A percentile compares a stretch with the other conserved stretches of the same genome.
phyloP scores from a whole-genome alignment of 1,140 invertebrate species.

The Drosophila setifemur region DNA sequence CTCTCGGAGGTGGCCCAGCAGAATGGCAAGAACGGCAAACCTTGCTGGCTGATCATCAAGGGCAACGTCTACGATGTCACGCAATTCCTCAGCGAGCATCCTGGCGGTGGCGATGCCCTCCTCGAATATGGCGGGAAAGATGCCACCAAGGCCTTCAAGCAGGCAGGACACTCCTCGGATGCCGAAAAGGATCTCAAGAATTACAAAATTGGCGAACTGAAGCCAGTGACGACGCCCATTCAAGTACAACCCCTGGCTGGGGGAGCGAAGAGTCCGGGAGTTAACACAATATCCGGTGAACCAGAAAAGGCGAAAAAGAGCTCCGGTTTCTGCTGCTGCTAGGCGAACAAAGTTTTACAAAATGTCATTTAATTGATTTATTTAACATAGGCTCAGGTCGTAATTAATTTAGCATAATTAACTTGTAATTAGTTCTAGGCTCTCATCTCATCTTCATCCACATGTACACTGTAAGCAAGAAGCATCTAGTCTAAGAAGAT shows the following conservation, averaged over 20 bases:
- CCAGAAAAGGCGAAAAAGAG: constrained; percentile 22
- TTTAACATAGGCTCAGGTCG: constrained; percentile 43
- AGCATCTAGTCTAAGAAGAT: constrained; percentile 53
- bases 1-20: constrained; percentile 84
- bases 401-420: constrained; percentile 34
- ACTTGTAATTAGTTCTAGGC: constrained; percentile 26
- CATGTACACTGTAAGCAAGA: background rate
- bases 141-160: constrained; percentile 85
- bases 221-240: constrained; percentile 35
- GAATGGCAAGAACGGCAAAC: constrained; percentile 83
- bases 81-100: constrained; percentile 85
- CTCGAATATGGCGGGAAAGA: constrained; percentile 86
- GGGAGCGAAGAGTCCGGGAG: background rate
- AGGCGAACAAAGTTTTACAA: background rate
- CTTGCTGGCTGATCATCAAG: constrained; percentile 86
- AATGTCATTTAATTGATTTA: constrained; percentile 45
- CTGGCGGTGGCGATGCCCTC: constrained; percentile 86
- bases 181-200: constrained; percentile 84
- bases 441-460: constrained; percentile 8
- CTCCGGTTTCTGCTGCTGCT: constrained; percentile 40
- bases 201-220: constrained; percentile 85
- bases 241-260: constrained; percentile 32
- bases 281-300: background rate
- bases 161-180: constrained; percentile 86
- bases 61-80: constrained; percentile 87